Evolutionary conservation across 2,888 invertebrate species (phyloP).

Genomic region (Acronicta leporina): DNA sequence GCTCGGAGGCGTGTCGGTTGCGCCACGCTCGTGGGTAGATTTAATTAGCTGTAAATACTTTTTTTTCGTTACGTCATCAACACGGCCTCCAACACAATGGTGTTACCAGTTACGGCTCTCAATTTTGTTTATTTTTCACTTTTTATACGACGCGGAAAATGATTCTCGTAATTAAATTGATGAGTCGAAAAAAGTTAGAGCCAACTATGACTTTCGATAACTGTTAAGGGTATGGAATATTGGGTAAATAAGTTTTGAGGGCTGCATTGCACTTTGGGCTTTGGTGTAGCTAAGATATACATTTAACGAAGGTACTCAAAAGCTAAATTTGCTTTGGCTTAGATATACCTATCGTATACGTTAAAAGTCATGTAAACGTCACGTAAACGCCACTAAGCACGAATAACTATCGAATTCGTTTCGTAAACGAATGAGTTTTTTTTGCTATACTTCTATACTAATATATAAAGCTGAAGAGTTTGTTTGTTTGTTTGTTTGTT

Average conservation of each 20-base stretch:
- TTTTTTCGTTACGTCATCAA: slow-evolving; percentile 82
- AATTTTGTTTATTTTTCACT: slow-evolving; percentile 51
- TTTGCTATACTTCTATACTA: no score
- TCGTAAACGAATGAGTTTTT: no score
- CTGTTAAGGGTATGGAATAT: neutral
- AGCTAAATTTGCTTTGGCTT: no score
- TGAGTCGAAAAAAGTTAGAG: slow-evolving; percentile 22
- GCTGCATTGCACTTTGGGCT: no score
- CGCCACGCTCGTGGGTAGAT: slow-evolving; percentile 84
- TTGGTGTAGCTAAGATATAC: no score
- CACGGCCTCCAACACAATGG: slow-evolving; percentile 55
- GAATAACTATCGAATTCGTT: no score
- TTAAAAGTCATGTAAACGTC: no score
- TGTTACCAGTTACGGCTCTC: slow-evolving; percentile 54
- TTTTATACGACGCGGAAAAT: slow-evolving; percentile 52
- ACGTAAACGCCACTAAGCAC: no score
- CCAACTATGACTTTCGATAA: slow-evolving; percentile 10
- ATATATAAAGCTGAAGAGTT: no score
- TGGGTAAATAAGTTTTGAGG: neutral
- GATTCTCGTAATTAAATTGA: slow-evolving; percentile 41
- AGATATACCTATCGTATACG: no score
- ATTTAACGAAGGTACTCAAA: no score
- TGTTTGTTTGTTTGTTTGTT: no score
- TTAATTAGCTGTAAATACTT: slow-evolving; percentile 85
- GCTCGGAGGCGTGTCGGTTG: slow-evolving; percentile 79